A percentile compares a stretch with the other conserved stretches of the same genome.
These are phyloP conservation scores for Leucophenga maculata DNA, from an alignment of 2,888 invertebrate species.

Conservation along the genomic window DNA sequence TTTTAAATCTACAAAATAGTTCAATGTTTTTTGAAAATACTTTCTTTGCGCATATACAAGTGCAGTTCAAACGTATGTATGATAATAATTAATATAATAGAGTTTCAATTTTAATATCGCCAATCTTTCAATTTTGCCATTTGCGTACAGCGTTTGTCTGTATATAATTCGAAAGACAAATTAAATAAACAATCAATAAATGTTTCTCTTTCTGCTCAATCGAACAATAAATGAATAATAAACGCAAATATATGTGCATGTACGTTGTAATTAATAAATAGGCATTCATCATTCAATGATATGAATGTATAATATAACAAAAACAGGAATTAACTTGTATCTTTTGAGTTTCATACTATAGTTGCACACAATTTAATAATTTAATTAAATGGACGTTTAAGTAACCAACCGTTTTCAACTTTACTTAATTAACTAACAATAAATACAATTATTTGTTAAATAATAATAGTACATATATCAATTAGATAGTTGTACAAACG, in stretches of 20 bases:
- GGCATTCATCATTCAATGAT: background rate
- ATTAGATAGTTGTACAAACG: too few species aligned
- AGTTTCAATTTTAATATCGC: too few species aligned
- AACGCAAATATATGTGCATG: background rate
- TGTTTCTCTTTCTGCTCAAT: background rate
- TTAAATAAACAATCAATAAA: slow-evolving; percentile 44
- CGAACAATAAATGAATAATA: background rate
- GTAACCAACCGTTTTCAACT: slow-evolving; percentile 68
- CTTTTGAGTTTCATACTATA: background rate
- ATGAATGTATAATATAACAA: background rate
- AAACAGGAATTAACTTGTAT: background rate
- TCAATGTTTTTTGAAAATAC: too few species aligned
- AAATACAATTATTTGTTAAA: slow-evolving; percentile 50
- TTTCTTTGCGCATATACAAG: too few species aligned
- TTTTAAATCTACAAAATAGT: too few species aligned
- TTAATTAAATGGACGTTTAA: slow-evolving; percentile 70
- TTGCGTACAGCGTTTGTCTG: slow-evolving; percentile 57
- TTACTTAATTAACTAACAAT: slow-evolving; percentile 59
- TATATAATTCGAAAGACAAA: slow-evolving; percentile 32
- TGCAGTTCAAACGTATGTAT: too few species aligned
- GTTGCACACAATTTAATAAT: slow-evolving; percentile 49
- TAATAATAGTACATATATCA: background rate
- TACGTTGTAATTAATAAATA: background rate
- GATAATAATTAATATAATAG: too few species aligned
- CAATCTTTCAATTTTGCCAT: slow-evolving; percentile 35